phyloP scores from a whole-genome alignment of 2,113 vertebrate species.

The Nettapus auritus region DNA sequence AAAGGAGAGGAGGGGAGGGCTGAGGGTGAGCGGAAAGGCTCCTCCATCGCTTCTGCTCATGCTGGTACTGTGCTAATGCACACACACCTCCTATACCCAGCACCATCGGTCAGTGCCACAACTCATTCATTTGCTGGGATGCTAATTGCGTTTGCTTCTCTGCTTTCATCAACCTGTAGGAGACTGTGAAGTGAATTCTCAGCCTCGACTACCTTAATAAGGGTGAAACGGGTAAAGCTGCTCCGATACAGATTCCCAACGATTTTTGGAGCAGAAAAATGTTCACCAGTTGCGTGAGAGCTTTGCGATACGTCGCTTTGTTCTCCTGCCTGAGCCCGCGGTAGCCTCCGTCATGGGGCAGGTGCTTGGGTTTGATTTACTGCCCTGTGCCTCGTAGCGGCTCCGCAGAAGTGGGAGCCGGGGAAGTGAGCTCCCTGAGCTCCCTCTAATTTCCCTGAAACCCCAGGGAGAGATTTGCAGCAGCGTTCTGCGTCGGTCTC shows the following conservation, averaged over 20 bases:
- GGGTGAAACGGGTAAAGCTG: background rate
- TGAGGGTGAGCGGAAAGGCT: background rate
- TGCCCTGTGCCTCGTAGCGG: background rate
- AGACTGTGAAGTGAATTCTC: background rate
- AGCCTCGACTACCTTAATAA: background rate
- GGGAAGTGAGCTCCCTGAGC: conserved; percentile 6
- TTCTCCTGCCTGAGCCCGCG: background rate
- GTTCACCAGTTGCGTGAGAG: background rate
- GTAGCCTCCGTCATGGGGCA: background rate
- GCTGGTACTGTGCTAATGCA: background rate
- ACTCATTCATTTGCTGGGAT: background rate
- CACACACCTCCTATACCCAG: background rate
- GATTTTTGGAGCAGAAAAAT: background rate
- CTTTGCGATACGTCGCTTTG: background rate
- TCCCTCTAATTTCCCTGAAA: conserved; percentile 26
- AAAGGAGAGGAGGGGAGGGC: background rate
- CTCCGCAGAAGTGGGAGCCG: background rate
- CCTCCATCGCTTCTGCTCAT: background rate
- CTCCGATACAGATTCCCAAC: background rate
- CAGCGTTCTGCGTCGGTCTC: background rate
- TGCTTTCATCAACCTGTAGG: background rate
- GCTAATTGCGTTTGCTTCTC: background rate
- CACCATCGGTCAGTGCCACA: background rate
- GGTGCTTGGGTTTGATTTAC: conserved; percentile 49
- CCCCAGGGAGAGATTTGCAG: conserved; percentile 36